phyloP scores from a whole-genome alignment of 2,888 invertebrate species.

The Meteorus colon region DNA sequence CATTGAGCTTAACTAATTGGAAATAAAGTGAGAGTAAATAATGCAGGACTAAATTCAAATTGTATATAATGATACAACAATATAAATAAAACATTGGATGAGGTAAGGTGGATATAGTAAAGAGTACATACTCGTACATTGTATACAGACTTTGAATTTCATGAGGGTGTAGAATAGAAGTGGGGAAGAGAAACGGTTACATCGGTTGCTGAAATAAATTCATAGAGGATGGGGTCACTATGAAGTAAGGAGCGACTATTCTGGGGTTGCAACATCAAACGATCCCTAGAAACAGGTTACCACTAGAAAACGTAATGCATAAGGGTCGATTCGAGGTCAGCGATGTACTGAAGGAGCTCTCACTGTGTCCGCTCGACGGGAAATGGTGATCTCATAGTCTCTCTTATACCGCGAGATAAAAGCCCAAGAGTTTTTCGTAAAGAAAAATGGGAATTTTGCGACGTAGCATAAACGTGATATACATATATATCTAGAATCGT shows the following conservation, averaged over 20 bases:
- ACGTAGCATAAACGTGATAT: not conserved
- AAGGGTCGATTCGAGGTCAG: constrained; percentile 23
- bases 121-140: constrained; percentile 53
- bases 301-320: constrained; percentile 23
- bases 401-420: constrained; percentile 6
- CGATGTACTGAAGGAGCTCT: constrained; percentile 8
- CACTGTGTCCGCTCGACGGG: not conserved
- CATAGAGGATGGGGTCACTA: constrained; percentile 43
- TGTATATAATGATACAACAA: constrained; percentile 62
- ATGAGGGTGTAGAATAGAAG: constrained; percentile 60
- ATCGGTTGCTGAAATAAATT: constrained; percentile 51
- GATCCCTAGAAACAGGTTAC: constrained; percentile 21
- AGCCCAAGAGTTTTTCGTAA: constrained; percentile 7
- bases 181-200: constrained; percentile 56
- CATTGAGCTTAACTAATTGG: too few relatives aligned
- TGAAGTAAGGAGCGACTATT: constrained; percentile 26
- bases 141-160: constrained; percentile 69
- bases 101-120: constrained; percentile 20
- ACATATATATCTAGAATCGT: not conserved
- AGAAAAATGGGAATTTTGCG: not conserved
- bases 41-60: constrained; percentile 48
- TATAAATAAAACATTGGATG: constrained; percentile 69
- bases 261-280: constrained; percentile 24
- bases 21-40: constrained; percentile 40
- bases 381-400: constrained; percentile 14